Conservation (phyloP, 2,888 invertebrate species). For the Ornithoptera priamus region DNA sequence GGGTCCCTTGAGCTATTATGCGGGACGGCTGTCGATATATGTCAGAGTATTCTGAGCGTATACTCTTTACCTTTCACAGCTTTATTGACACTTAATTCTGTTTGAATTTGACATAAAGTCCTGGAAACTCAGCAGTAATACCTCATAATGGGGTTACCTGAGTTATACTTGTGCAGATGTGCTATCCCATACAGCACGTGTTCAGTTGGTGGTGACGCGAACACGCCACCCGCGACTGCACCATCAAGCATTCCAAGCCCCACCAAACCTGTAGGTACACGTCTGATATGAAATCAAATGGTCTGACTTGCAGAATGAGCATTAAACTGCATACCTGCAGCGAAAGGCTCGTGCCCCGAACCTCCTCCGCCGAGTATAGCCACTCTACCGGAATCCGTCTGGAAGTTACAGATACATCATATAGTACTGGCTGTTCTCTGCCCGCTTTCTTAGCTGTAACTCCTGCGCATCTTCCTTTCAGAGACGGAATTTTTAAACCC, state of each 20-base stretch:
- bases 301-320: not conserved
- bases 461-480: no score
- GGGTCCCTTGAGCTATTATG: no score
- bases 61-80: no score
- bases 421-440: no score
- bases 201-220: constrained; percentile 87
- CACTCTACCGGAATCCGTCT: constrained; percentile 68
- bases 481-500: no score
- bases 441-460: no score
- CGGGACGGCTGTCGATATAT: no score
- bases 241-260: constrained; percentile 90
- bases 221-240: constrained; percentile 87
- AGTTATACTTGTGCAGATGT: constrained; percentile 77
- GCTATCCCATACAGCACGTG: constrained; percentile 83
- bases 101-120: no score
- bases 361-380: constrained; percentile 88
- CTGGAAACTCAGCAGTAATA: no score
- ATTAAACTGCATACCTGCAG: constrained; percentile 55
- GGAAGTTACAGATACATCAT: constrained; percentile 32
- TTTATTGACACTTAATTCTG: no score
- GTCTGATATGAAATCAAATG: no score
- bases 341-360: constrained; percentile 90
- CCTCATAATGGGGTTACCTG: constrained; percentile 64
- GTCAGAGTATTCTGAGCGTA: no score
- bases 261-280: constrained; percentile 81